Evolutionary conservation across 2,888 invertebrate species (phyloP), one percentile per base, ranked within the genome.

Genomic region (Agrochola macilenta): DNA sequence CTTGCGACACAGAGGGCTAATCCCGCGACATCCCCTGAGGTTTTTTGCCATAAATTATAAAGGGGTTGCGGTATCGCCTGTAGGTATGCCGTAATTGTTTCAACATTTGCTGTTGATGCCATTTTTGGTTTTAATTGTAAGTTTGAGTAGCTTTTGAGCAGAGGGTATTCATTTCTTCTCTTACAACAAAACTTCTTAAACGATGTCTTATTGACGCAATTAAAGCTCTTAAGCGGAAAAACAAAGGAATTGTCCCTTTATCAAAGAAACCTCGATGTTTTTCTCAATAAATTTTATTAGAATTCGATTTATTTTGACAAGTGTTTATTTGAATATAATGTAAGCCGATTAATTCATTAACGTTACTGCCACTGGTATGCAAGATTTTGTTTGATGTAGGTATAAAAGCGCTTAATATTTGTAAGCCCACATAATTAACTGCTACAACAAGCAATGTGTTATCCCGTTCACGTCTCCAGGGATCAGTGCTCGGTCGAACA

Each of bases 401-500:
- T 61, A 78, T 81, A 70, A 78, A 85, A 84, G 46, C 23, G 70
- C 78, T 83, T 78, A 70, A 81, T 77, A 82, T 87, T 83, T 82
- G 79, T 74, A 73, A 78, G 78, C 78, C 65, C 61, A 73, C 77
- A 83, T 93, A 93, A 95, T 94, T 91, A 93, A 94, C 90, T 92
- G 89, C 91, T 90, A 90, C 88, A 88, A 91, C 90, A 90, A 91
- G 90, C 91, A 90, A 94, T 95, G 91, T 90, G 91, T 95, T 94
- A 95, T 91, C 90, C 91, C 87, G 88, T 86, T 89, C 89, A 89
- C 92, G 90, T 91, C 93, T 90, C 92, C 83, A 76, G 93, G 93
- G 95, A 94, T 95, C 94, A 93, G 83, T 93, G 93, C 92, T 92
- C 92, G 92, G 92, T 89, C 91, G 93, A 96, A 95, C 96, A 96